Base-by-base conservation (phyloP, 2,797 vertebrate species). In the Sebastes cheni region DNA sequence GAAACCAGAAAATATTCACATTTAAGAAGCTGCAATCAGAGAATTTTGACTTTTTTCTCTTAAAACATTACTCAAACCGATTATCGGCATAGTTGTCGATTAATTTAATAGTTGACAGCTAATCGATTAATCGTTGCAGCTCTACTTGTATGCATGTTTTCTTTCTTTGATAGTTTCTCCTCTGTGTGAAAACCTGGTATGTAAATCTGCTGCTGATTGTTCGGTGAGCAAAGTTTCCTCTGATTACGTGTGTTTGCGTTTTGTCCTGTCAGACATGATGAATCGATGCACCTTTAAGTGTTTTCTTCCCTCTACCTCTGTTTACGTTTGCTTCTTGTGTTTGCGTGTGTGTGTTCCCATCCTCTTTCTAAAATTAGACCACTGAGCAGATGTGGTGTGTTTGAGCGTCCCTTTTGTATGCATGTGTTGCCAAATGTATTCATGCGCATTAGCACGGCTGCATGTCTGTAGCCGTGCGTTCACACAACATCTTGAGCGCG, bases 291-390 rank as follows among this genome's bases (percentile, higher is more conserved):
- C 27, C 52, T 46, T 68, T 27, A 39, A 23, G 36, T 58, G 25
- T 75, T 62, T 76, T 71, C 52, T 34, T 68, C 22, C 36, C n/a
- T 72, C 18, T 10, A 6, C 67, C 12, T 72, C 23, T 27, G 5
- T 62, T 42, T 58, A 1, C 68, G 27, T 36, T 60, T 32, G 2
- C 42, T 77, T 67, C 18, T 55, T 61, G 6, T 46, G 16, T 66
- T 55, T 32, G n/a, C n/a, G n/a, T 52, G 22, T 66, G 8, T 11
- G 25, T 25, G 16, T 72, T 77, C 27, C 73, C 62, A 30, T 83
- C 77, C 46, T 25, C 20, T 34, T 39, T 82, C 91, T 94, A 92
- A 90, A 92, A 68, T 90, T 92, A 91, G 87, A 86, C 23, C 56
- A 1, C 73, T 12, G 83, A 87, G 79, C 90, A 90, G 91, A 89